Evolutionary conservation across 2,797 vertebrate genomes (phyloP), one percentile per base, ranked within the genome.

Genomic region (Sphenopsis melanotis): DNA sequence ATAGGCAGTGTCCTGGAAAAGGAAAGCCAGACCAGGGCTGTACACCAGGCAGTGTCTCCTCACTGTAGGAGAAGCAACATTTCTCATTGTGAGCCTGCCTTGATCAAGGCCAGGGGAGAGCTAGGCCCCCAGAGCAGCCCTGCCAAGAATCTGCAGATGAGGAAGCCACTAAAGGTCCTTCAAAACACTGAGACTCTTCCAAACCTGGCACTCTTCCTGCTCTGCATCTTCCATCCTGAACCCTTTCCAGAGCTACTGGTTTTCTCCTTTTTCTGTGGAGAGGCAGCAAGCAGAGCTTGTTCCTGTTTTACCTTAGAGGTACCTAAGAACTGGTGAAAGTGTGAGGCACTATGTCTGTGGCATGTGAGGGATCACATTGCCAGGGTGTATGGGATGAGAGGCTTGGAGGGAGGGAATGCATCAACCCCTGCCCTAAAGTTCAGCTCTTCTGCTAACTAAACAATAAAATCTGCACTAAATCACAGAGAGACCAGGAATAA

Each of bases 391-490:
- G 10, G 32, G 6, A 6, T 56, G 42, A 78, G 29, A 70, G 19
- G 30, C 16, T 15, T 0, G 2, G 72, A 46, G 7, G 1, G 10
- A 9, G 13, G 17, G 27, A 76, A 49, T 42, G 7, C 15, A 19
- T 64, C 56, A 32, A 32, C 9, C 50, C 7, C 42, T 61, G 23
- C 17, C 24, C 24, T 52, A 10, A 68, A 66, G 42, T 39, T 84
- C 46, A 63, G n/a, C 15, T 93, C 53, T 87, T 65, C 82, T 94
- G 59, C 63, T 87, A 83, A 56, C 41, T 52, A 76, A 87, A 76
- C 30, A 74, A 23, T 27, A 41, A 76, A 72, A 71, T 56, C 71
- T 10, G 2, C 52, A 24, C 34, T 49, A 3, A 19, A 8, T 80
- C 19, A 37, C 22, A 34, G 23, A 76, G 11, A 75, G 26, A 53